These are phyloP conservation scores for Rapana venosa DNA, from an alignment of 2,888 invertebrate species.

Conservation along the genomic window DNA sequence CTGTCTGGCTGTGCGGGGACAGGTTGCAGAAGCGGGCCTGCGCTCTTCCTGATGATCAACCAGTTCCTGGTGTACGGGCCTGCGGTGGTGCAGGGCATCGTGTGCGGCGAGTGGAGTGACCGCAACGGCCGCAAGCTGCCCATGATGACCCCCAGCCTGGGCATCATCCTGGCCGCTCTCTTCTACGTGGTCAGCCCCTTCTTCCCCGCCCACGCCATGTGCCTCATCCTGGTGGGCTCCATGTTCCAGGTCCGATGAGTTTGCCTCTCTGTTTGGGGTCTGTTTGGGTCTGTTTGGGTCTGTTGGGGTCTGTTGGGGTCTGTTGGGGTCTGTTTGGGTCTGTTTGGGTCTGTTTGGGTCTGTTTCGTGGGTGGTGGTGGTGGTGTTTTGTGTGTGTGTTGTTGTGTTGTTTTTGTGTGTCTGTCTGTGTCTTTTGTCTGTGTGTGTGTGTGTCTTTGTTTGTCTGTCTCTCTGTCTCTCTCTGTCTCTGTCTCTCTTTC, in stretches of 20 bases:
- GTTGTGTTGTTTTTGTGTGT: background rate
- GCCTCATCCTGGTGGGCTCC: constrained; percentile 71
- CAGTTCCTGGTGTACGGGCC: constrained; percentile 76
- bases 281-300: background rate
- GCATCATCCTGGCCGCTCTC: constrained; percentile 73
- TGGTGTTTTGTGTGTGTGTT: background rate
- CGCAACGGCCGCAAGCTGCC: constrained; percentile 70
- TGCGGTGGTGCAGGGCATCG: constrained; percentile 74
- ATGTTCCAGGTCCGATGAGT: constrained; percentile 43
- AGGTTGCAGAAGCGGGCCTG: constrained; percentile 58
- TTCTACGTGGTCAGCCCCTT: constrained; percentile 69
- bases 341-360: background rate
- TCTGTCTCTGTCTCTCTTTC: no score
- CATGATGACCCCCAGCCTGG: constrained; percentile 75
- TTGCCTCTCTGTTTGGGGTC: background rate
- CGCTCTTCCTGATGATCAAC: constrained; percentile 73
- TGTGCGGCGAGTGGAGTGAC: constrained; percentile 78
- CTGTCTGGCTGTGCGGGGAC: background rate
- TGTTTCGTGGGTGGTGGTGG: background rate
- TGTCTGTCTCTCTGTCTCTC: no score
- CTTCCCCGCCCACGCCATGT: constrained; percentile 56
- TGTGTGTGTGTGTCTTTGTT: no score
- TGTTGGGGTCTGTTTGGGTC: background rate
- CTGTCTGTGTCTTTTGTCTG: no score
- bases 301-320: background rate